Percentiles rank a stretch among this genome's conserved stretches.
phyloP scores from a whole-genome alignment of 2,888 invertebrate genomes.

The Mimumesa dahlbomi region DNA sequence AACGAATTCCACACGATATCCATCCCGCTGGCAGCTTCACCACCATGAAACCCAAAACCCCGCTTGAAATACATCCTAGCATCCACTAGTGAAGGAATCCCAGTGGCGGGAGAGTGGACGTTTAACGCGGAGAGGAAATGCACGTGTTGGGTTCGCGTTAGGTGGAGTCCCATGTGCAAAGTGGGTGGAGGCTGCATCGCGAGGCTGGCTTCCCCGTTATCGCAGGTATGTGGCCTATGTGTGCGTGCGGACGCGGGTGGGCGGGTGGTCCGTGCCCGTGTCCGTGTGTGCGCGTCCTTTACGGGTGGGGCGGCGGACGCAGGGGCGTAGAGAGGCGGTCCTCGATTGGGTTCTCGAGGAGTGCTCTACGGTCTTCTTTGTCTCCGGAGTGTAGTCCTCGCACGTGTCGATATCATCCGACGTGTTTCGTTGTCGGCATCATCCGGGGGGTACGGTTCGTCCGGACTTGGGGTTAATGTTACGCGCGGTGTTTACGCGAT shows the following conservation, averaged over 20 bases:
- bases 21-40: no score
- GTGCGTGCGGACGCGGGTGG: slow-evolving; percentile 80
- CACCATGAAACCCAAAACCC: no score
- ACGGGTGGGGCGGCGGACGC: slow-evolving; percentile 73
- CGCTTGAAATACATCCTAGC: no score
- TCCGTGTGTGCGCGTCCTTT: slow-evolving; percentile 80
- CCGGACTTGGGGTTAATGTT: not conserved
- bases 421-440: not conserved
- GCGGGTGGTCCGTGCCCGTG: slow-evolving; percentile 79
- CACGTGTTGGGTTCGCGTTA: slow-evolving; percentile 75
- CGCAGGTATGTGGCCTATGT: slow-evolving; percentile 52
- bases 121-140: slow-evolving; percentile 50
- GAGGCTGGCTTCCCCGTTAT: slow-evolving; percentile 66
- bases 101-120: slow-evolving; percentile 29
- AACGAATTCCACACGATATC: no score
- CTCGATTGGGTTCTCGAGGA: slow-evolving; percentile 70
- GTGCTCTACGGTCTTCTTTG: slow-evolving; percentile 62
- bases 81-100: no score
- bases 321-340: slow-evolving; percentile 77
- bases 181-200: slow-evolving; percentile 78
- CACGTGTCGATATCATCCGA: slow-evolving; percentile 44
- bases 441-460: not conserved
- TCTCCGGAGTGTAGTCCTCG: slow-evolving; percentile 42
- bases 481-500: not conserved
- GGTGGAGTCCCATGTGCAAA: slow-evolving; percentile 78